These are phyloP conservation scores for Alligator mississippiensis DNA, from an alignment of 2,113 vertebrate species.

Conservation along the genomic window DNA sequence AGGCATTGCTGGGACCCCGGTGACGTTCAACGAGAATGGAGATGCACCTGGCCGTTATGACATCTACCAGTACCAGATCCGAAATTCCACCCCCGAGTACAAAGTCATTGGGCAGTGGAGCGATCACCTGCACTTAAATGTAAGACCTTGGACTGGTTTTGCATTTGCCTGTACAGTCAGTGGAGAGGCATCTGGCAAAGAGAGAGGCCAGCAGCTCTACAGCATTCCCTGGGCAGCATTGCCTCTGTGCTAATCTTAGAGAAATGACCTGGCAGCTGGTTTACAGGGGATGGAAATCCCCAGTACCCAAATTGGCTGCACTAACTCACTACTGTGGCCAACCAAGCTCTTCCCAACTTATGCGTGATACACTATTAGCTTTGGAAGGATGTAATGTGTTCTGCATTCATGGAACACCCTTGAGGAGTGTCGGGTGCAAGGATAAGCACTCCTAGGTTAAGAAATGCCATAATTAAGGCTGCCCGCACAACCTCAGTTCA, in stretches of 20 bases:
- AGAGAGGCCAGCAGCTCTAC: neutral
- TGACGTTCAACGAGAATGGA: slow-evolving; percentile 94
- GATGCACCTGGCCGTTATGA: slow-evolving; percentile 94
- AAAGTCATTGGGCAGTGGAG: slow-evolving; percentile 94
- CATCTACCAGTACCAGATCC: slow-evolving; percentile 96
- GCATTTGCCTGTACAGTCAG: fast-evolving
- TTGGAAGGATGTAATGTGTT: neutral
- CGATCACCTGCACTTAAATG: slow-evolving; percentile 89
- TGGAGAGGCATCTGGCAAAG: neutral
- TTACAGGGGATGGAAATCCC: neutral
- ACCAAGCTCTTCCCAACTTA: fast-evolving
- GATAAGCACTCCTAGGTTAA: neutral
- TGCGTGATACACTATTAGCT: neutral
- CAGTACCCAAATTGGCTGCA: neutral
- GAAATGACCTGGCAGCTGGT: neutral
- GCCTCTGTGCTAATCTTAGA: neutral
- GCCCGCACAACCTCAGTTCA: neutral
- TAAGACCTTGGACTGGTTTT: slow-evolving; percentile 68
- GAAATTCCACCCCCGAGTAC: slow-evolving; percentile 87
- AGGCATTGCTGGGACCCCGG: slow-evolving; percentile 94
- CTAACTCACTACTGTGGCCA: fast-evolving
- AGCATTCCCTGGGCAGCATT: neutral
- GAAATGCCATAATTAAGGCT: neutral
- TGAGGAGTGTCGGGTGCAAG: neutral
- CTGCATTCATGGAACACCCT: neutral